Evolutionary conservation across 2,888 invertebrate species (phyloP).

Genomic region (Phlogophora meticulosa): DNA sequence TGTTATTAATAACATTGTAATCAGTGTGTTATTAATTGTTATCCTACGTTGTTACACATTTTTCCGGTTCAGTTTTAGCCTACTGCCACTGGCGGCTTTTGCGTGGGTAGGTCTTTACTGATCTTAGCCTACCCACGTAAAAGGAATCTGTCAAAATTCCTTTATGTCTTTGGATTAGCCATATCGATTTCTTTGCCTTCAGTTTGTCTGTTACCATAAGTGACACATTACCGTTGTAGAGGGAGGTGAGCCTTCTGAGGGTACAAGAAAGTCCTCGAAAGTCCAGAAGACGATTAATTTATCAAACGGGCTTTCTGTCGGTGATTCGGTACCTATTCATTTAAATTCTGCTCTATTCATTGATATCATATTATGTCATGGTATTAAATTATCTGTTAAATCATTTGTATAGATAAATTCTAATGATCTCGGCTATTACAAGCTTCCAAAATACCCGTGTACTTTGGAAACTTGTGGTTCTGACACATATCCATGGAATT

Average conservation of each 20-base stretch:
- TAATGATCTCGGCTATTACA: conserved; percentile 7
- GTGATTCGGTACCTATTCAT: background rate
- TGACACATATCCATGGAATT: conserved; percentile 19
- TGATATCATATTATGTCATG: background rate
- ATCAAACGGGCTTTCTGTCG: background rate
- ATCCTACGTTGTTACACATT: conserved; percentile 9
- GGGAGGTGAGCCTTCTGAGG: too few relatives aligned
- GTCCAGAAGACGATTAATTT: conserved; percentile 14
- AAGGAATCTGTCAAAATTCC: too few relatives aligned
- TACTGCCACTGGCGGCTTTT: too few relatives aligned
- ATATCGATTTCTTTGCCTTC: too few relatives aligned
- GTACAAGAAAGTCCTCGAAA: too few relatives aligned
- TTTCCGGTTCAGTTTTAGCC: background rate
- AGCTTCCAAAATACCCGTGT: too few relatives aligned
- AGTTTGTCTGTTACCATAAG: too few relatives aligned
- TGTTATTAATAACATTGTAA: conserved; percentile 23
- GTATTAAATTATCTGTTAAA: conserved; percentile 2
- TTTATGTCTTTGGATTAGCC: too few relatives aligned
- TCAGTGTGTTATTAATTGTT: conserved; percentile 17
- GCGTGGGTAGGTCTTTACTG: too few relatives aligned
- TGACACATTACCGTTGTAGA: too few relatives aligned
- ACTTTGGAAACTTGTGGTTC: conserved; percentile 1
- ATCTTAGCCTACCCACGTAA: too few relatives aligned
- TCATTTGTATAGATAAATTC: conserved; percentile 5
- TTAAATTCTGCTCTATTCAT: background rate